Base-by-base conservation (phyloP, 2,888 invertebrate species). In the Lasius fuliginosus region DNA sequence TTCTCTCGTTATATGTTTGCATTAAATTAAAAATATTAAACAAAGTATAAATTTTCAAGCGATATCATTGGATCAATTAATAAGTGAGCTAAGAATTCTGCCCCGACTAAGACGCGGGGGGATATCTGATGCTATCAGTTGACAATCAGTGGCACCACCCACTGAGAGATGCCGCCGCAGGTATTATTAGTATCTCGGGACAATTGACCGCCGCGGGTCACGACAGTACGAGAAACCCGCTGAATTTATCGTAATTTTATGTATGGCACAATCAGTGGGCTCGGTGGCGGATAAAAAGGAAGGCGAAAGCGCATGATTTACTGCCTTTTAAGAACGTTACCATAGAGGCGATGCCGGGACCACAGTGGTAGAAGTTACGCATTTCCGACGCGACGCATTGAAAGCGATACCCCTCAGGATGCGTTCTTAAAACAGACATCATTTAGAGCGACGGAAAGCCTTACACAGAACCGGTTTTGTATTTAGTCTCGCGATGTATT, bases 181-280 rank as follows among this genome's bases (percentile, higher is more conserved):
- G 87, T 86, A 88, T 86, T 86, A 92, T 92, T 91, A 91, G 89
- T 87, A 79, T 86, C 90, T 81, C 86, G 86, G 87, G 90, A 93
- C 92, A 93, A 93, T 93, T 84, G 93, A 92, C 85, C 81, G 93
- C 93, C 93, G 86, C 90, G 85, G 91, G 90, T 90, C 84, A 91
- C 86, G 91, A 90, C 91, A 90, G 89, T 86, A 65, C 87, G 91
- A 90, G 91, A 92, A 91, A 91, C 89, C 88, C 87, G 84, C 53
- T 79, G 90, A 86, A 94, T 94, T 94, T 94, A 94, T 94, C 93
- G 94, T 94, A 92, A 94, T 94, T 94, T 94, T 94, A 94, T 94
- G 94, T 94, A 94, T 94, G 93, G 92, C 93, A 93, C 94, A 93
- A 94, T 94, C 93, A 93, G 90, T 81, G 91, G 74, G 86, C 86